phyloP scores from a whole-genome alignment of 2,113 vertebrate species.

The Phocoena sinus region DNA sequence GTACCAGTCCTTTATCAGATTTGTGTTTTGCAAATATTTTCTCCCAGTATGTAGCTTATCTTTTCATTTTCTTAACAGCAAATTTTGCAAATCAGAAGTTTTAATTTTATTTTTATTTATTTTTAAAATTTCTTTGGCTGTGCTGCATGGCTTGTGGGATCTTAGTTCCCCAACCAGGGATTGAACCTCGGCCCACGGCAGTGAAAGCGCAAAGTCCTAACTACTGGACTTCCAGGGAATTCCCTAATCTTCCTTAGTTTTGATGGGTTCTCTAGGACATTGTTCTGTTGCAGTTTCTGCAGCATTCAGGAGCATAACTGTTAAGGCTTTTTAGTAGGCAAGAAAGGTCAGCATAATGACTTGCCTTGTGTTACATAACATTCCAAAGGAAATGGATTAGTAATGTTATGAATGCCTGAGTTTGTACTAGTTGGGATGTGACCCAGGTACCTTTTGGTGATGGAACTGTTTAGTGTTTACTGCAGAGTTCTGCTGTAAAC shows the following conservation, averaged over 20 bases:
- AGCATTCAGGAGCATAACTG: background rate
- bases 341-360: slow-evolving; percentile 56
- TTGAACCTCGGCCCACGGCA: background rate
- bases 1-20: no score
- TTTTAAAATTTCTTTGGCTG: background rate
- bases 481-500: background rate
- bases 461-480: background rate
- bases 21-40: background rate
- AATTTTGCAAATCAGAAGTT: background rate
- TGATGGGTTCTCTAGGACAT: background rate
- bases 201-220: background rate
- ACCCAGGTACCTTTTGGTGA: background rate
- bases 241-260: background rate
- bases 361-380: slow-evolving; percentile 5
- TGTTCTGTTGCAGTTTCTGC: background rate
- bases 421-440: background rate
- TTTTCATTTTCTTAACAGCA: background rate
- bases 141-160: background rate
- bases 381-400: background rate
- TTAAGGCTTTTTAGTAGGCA: slow-evolving; percentile 56
- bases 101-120: background rate
- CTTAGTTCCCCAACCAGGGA: background rate
- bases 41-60: background rate
- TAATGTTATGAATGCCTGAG: background rate
- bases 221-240: background rate